Evolutionary conservation across 2,113 vertebrate species (phyloP), one percentile per base, ranked within the genome.

Genomic region (Acrocephalus arundinaceus): DNA sequence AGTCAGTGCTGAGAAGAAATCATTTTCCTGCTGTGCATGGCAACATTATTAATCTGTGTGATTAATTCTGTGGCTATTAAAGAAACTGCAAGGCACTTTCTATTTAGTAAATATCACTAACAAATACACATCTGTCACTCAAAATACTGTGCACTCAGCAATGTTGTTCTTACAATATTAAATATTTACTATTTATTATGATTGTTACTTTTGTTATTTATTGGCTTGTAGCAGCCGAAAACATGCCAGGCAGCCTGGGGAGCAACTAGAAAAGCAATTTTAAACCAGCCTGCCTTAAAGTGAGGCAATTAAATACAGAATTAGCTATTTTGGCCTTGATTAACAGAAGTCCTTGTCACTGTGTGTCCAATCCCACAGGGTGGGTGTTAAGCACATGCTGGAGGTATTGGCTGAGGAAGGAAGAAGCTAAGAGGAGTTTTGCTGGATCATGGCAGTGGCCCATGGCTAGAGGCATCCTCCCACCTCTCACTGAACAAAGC

Each of bases 41-140:
- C 83, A 97, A 67, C 74, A 75, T 95, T 97, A 97, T 95, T 96
- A 96, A 90, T 92, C 46, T 85, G 51, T 46, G 65, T 97, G 90
- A 97, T 93, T 97, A 97, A 97, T 96, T 96, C 88, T 46, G 72
- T 95, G 93, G 94, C 84, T 94, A 92, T 85, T 93, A 83, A 73
- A 95, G 94, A 94, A 96, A 96, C 83, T 52, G 74, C 37, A 61
- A 91, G 81, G 87, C 83, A 52, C 67, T 96, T 75, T 91, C 37
- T 65, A 75, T 77, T 97, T 94, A 92, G 80, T 93, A 94, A 97
- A 87, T 88, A 66, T 90, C 79, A 73, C 93, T 82, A 87, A 92
- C 58, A 91, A 95, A 90, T 86, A 71, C 63, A 62, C 61, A 90
- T 73, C 77, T 91, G 91, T 96, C 96, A 90, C 83, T 96, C 79